Conservation (phyloP, 1,140 invertebrate genomes). For the Euschistus heros region DNA sequence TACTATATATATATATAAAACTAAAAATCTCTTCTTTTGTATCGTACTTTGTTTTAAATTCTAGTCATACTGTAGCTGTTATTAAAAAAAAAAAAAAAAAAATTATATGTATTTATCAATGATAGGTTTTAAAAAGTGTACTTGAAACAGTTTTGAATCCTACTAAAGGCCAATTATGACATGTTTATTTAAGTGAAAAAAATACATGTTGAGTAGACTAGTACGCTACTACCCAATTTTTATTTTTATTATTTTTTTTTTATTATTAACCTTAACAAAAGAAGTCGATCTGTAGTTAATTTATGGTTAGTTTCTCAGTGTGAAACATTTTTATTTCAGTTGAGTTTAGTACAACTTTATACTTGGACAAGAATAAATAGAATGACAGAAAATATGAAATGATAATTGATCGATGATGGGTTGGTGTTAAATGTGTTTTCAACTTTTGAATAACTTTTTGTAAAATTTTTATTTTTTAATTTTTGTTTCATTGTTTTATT, state of each 20-base stretch:
- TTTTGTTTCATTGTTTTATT: no score
- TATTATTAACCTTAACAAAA: background rate
- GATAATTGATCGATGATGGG: no score
- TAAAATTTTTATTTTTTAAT: no score
- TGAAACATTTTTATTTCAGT: no score
- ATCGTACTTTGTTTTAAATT: slow-evolving; percentile 1
- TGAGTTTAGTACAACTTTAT: no score
- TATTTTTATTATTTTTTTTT: background rate
- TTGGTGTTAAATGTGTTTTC: no score
- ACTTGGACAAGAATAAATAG: no score
- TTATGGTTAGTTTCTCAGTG: background rate
- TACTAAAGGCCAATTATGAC: slow-evolving; percentile 12
- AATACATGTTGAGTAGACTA: background rate
- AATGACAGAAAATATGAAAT: no score
- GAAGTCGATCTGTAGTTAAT: background rate
- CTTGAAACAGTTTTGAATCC: slow-evolving; percentile 1
- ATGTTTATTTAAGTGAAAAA: background rate
- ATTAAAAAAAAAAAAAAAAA: background rate
- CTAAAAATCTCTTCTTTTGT: slow-evolving; percentile 3
- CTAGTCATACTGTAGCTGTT: background rate
- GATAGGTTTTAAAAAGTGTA: background rate
- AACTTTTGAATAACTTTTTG: no score
- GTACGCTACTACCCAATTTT: background rate
- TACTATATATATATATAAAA: background rate
- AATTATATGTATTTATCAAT: background rate